Percentiles rank a stretch among this genome's conserved stretches.
Evolutionary conservation across 2,113 vertebrate species (phyloP).

Genomic region (Equus przewalskii): DNA sequence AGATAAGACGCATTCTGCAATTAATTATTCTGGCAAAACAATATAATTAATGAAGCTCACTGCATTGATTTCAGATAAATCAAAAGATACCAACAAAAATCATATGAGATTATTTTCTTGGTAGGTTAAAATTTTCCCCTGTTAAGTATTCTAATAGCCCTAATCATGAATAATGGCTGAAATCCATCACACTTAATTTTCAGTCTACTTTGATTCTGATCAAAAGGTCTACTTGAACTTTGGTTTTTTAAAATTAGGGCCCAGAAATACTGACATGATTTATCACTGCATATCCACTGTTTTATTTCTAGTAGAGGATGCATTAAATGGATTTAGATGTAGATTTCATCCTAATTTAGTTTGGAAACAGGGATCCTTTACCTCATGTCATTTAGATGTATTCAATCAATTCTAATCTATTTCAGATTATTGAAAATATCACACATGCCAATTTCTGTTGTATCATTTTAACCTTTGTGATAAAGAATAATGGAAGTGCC

Average conservation of each 20-base stretch:
- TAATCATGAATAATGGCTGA: constrained; percentile 57
- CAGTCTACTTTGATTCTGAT: not conserved
- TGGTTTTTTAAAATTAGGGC: not conserved
- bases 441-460: not conserved
- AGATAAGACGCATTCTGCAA: not conserved
- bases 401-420: constrained; percentile 18
- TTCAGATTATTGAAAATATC: constrained; percentile 40
- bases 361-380: constrained; percentile 8
- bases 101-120: not conserved
- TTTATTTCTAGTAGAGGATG: constrained; percentile 39
- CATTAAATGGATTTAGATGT: constrained; percentile 12
- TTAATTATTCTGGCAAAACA: constrained; percentile 49
- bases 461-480: constrained; percentile 47
- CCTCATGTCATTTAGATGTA: not conserved
- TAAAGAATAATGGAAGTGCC: not conserved
- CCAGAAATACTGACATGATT: constrained; percentile 9
- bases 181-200: constrained; percentile 3
- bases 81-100: not conserved
- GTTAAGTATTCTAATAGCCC: not conserved
- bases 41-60: not conserved
- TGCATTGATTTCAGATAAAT: not conserved
- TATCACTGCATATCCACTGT: not conserved
- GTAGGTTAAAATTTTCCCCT: constrained; percentile 15
- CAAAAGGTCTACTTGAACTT: not conserved
- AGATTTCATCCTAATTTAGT: constrained; percentile 33